phyloP scores from a whole-genome alignment of 2,113 vertebrate genomes.

The Piprites chloris region DNA sequence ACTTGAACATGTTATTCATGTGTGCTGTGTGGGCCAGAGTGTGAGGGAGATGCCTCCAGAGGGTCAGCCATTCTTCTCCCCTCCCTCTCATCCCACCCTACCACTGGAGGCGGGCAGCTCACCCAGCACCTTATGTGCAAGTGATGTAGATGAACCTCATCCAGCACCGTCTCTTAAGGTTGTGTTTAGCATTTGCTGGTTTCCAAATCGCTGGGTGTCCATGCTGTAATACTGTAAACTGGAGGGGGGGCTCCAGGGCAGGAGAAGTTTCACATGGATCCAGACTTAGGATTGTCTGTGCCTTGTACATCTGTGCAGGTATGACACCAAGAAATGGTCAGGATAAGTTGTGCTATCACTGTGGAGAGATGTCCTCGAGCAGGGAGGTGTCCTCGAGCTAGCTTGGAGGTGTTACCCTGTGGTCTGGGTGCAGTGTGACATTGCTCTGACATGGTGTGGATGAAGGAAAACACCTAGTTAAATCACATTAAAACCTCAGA shows the following conservation, averaged over 20 bases:
- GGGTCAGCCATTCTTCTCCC: background rate
- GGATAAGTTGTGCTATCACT: accelerated
- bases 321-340: background rate
- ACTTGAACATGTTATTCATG: accelerated
- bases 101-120: background rate
- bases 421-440: background rate
- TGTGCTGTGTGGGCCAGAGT: background rate
- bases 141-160: background rate
- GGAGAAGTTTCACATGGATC: background rate
- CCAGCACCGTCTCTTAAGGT: background rate
- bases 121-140: background rate
- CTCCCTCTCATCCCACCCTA: background rate
- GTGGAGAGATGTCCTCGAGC: background rate
- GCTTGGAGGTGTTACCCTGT: background rate
- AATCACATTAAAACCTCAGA: background rate
- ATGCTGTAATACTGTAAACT: background rate
- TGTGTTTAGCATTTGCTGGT: background rate
- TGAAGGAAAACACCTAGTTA: background rate
- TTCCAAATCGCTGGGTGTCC: background rate
- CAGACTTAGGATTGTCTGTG: accelerated
- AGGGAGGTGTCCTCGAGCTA: background rate
- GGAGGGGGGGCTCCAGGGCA: background rate
- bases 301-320: background rate
- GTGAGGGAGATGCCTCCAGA: background rate
- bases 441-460: background rate